Conservation (phyloP, 2,113 vertebrate genomes). For the Meriones unguiculatus region DNA sequence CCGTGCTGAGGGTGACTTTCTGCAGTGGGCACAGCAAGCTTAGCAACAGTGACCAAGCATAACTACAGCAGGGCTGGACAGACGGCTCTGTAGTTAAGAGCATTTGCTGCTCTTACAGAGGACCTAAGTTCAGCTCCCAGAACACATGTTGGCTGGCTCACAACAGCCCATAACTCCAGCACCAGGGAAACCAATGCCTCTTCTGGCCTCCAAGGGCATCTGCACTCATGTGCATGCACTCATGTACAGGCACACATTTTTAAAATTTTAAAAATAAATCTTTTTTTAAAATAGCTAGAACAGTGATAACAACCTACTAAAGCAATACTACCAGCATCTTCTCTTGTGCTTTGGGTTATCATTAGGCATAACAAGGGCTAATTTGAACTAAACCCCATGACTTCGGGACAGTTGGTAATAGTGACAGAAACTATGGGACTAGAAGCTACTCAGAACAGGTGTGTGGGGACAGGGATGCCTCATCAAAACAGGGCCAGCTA, state of each 20-base stretch:
- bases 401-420: background rate
- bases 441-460: background rate
- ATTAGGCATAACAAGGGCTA: background rate
- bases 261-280: background rate
- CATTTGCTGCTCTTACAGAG: background rate
- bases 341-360: background rate
- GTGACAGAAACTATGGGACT: background rate
- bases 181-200: background rate
- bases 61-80: background rate
- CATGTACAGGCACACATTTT: background rate
- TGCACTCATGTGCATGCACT: background rate
- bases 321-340: background rate
- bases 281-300: background rate
- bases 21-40: background rate
- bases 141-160: too few species aligned
- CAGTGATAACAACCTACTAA: background rate
- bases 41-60: background rate
- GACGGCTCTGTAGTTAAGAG: background rate
- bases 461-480: background rate
- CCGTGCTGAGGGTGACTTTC: background rate
- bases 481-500: background rate
- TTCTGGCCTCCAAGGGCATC: background rate
- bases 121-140: background rate
- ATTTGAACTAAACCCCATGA: background rate
- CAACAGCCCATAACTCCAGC: background rate